Evolutionary conservation across 2,888 invertebrate species (phyloP), one percentile per base, ranked within the genome.

Genomic region (Azorinus chamasolen): DNA sequence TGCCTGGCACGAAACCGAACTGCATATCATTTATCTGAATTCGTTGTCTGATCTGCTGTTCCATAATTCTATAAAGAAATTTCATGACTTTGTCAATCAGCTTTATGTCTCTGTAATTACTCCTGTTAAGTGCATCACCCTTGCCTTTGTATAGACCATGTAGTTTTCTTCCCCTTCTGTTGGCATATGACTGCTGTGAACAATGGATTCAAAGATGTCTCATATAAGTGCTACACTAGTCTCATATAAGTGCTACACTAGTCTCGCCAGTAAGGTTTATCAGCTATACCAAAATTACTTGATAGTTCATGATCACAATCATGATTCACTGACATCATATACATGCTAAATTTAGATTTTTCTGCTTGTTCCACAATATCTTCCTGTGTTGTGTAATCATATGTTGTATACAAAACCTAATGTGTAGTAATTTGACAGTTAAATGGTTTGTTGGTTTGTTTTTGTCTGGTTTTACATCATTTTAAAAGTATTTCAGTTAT

Each of bases 31-130:
- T 16, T 8, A 45, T 45, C 4, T 45, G 4, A 45, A 45, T 22
- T 12, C 20, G 51, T 20, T 25, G 8, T 55, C 18, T 55, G 12
- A 55, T 37, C 6, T 27, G 25, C 32, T 37, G 8, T 24, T 55
- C 55, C 55, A 37, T 6, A 55, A 37, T 32, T 10, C 37, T 37
- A 27, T 55, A n/a, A 32, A 18, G 4, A 16, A 62, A 48, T 22
- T 62, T 62, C 62, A 39, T 48, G 12, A 48, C 22, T 12, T 65
- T 54, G 5, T 65, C 55, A 1, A 55, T 16, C 8, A 65, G 45
- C 55, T 65, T 54, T 12, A 66, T 22, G 32, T 58, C 58, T 50
- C 66, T 48, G 50, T 66, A 66, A 39, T 57, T 66, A 20, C 58
- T 18, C 58, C 66, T 57, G 20, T 45, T 24, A 2, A 66, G 50